Conservation (phyloP, 2,888 invertebrate genomes). For the Dolomedes plantarius region DNA sequence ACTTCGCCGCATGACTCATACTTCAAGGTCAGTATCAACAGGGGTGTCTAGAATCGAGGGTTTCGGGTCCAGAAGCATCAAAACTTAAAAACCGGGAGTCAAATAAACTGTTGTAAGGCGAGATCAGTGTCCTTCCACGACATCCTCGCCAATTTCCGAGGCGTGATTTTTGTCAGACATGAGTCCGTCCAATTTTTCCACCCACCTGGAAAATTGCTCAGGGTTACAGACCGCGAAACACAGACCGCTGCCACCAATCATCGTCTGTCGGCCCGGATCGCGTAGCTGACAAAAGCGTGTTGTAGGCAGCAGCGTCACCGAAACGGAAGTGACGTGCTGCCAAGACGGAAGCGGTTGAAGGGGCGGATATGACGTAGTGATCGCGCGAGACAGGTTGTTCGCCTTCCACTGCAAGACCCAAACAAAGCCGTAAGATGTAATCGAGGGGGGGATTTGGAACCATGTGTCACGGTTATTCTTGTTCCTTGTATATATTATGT, state of each 20-base stretch:
- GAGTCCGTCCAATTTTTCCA: not conserved
- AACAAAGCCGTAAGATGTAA: conserved; percentile 12
- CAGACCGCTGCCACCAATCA: too few relatives aligned
- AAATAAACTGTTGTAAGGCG: not conserved
- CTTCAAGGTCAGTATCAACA: too few relatives aligned
- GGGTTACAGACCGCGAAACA: conserved; percentile 15
- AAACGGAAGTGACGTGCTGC: conserved; percentile 13
- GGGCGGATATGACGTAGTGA: not conserved
- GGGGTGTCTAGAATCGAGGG: too few relatives aligned
- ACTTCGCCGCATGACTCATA: too few relatives aligned
- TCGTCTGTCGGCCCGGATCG: not conserved
- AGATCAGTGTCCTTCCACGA: not conserved
- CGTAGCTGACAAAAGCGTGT: not conserved
- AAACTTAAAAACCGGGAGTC: not conserved
- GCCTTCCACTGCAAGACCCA: conserved; percentile 4
- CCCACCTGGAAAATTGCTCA: conserved; percentile 23
- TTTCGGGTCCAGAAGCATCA: too few relatives aligned
- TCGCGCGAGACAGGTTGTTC: conserved; percentile 24
- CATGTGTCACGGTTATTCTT: too few relatives aligned
- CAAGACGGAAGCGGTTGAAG: conserved; percentile 28
- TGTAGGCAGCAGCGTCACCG: not conserved
- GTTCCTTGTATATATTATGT: too few relatives aligned
- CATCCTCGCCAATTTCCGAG: not conserved
- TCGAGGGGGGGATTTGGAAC: conserved; percentile 17
- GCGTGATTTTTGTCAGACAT: not conserved